Percentiles rank a stretch among this genome's conserved stretches.
Conservation (phyloP, 2,113 vertebrate genomes). For the Brienomyrus brachyistius region DNA sequence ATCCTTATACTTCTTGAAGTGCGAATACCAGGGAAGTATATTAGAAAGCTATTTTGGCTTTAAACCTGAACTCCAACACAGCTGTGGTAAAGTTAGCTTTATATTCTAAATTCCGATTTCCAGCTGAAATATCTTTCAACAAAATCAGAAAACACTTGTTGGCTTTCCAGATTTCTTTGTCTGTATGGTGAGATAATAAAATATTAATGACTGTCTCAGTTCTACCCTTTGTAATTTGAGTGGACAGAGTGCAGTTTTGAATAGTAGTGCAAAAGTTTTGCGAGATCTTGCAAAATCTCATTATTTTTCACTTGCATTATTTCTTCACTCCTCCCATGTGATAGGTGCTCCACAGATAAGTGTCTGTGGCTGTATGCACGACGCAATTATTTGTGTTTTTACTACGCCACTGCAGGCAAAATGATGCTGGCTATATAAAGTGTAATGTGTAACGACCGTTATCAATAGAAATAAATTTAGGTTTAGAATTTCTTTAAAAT, state of each 20-base stretch:
- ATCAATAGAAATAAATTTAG: not conserved
- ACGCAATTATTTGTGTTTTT: not conserved
- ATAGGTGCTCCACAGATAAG: not conserved
- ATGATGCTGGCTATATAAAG: not conserved
- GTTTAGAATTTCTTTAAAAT: not conserved
- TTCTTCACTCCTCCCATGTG: not conserved
- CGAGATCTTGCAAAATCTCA: not conserved
- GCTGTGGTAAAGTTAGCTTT: not conserved
- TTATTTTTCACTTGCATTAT: not conserved
- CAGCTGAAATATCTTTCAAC: not conserved
- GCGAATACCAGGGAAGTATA: not conserved
- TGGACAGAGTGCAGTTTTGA: not conserved
- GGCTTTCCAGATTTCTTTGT: not conserved
- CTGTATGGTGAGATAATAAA: not conserved
- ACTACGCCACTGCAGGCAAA: not conserved
- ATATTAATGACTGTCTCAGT: not conserved
- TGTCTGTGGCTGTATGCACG: not conserved
- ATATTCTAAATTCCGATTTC: not conserved
- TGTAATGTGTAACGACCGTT: not conserved
- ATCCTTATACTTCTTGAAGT: not conserved
- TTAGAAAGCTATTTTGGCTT: not conserved
- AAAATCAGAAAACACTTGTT: not conserved
- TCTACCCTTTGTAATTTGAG: not conserved
- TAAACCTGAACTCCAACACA: not conserved
- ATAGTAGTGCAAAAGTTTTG: not conserved